These are phyloP conservation scores for Poeciliopsis paucimaculata DNA, from an alignment of 2,797 vertebrate genomes.

Conservation along the genomic window DNA sequence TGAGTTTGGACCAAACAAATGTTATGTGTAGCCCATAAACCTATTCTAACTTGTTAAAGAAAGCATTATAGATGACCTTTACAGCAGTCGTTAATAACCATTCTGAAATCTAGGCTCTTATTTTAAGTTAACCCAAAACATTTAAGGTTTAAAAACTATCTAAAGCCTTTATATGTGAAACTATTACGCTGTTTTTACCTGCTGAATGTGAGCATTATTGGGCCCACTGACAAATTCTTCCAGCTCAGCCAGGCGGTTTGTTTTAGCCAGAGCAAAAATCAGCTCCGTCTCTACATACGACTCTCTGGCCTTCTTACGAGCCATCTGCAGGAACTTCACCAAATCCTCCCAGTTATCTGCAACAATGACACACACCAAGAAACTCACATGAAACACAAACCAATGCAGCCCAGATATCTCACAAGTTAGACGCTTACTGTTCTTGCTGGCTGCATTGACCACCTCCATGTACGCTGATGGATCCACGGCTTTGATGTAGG, in stretches of 20 bases:
- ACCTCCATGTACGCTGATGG: conserved; percentile 99
- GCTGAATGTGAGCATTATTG: conserved; percentile 98
- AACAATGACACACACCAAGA: conserved; percentile 16
- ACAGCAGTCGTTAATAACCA: not conserved
- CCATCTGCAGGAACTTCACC: conserved; percentile 98
- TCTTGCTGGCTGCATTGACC: conserved; percentile 87
- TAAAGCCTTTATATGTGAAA: not conserved
- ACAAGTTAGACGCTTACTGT: not conserved
- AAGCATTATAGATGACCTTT: too few relatives aligned
- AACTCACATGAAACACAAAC: conserved; percentile 55
- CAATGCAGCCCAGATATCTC: not conserved
- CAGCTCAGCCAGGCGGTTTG: conserved; percentile 95
- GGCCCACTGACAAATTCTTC: conserved; percentile 98
- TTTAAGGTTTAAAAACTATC: not conserved
- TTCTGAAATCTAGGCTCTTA: not conserved
- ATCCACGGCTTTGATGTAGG: conserved; percentile 98
- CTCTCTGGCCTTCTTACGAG: conserved; percentile 96
- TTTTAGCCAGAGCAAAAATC: conserved; percentile 98
- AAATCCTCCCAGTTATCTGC: conserved; percentile 97
- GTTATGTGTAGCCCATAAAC: too few relatives aligned
- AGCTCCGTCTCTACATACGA: conserved; percentile 97
- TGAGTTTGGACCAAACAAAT: too few relatives aligned
- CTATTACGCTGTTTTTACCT: conserved; percentile 75
- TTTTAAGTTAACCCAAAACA: not conserved
- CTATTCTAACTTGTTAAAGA: too few relatives aligned